Base-by-base conservation (phyloP, 2,113 vertebrate species). In the Salvelinus alpinus region DNA sequence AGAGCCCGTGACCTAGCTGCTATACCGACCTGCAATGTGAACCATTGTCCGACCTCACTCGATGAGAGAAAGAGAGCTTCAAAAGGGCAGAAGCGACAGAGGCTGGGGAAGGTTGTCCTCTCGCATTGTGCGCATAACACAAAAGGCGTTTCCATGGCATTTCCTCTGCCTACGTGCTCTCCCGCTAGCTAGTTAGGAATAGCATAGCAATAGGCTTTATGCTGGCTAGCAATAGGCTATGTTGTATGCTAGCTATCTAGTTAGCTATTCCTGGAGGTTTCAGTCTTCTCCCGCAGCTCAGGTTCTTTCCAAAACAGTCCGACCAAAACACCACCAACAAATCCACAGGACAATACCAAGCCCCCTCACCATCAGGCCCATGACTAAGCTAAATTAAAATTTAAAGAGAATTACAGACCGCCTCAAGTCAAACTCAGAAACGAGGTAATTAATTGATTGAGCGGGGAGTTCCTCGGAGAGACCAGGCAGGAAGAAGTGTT, bases 381-480 rank as follows among this genome's bases (percentile, higher is more conserved):
- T 91, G 92, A 94, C 92, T 93, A 92, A 94, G 92, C 86, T 92
- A 92, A 92, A 95, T 96, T 94, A 95, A 96, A 95, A 95, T 95
- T 95, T 96, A 92, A 95, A 94, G 92, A 95, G 95, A 93, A 95
- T 94, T 94, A 93, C 91, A 88, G 91, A 90, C 90, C 91, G 93
- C 94, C 95, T 82, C 85, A 91, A 95, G 95, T 92, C 88, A 94
- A 94, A 95, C 89, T 92, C 78, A 81, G 87, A 91, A 87, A 90
- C 88, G 84, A 89, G 91, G 91, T 94, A 94, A 94, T 95, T 94
- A 95, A 95, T 94, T 94, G 93, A 95, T 94, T 91, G 83, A 89
- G 83, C 81, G 71, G 81, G 84, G 73, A 75, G 82, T 83, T 88
- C 90, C 89, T 6, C 73, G 62, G 89, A 88, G 91, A 90, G 85